Percentiles rank a stretch among this genome's conserved stretches.
Conservation (phyloP, 2,113 vertebrate species). For the Rhinoptilus africanus region DNA sequence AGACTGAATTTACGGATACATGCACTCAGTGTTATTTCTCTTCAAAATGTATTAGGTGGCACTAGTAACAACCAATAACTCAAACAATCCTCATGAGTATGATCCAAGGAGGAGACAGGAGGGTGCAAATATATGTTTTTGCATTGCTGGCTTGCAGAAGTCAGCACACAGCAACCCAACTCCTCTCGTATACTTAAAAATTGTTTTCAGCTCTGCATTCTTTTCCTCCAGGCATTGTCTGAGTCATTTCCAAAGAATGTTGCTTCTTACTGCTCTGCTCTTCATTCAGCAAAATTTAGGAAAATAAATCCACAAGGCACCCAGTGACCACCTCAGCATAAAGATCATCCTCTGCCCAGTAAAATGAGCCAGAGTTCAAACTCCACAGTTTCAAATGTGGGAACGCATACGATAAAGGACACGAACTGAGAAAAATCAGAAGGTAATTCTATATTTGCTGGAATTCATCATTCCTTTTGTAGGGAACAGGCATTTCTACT, state of each 20-base stretch:
- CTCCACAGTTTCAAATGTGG: neutral
- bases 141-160: neutral
- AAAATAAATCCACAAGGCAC: neutral
- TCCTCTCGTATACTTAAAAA: neutral
- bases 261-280: neutral
- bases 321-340: neutral
- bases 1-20: neutral
- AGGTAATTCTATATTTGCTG: neutral
- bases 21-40: neutral
- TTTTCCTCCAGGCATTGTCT: neutral
- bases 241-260: neutral
- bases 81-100: fast-evolving
- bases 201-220: neutral
- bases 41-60: neutral
- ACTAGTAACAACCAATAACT: neutral
- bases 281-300: neutral
- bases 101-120: neutral
- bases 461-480: neutral
- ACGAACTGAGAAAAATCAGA: neutral
- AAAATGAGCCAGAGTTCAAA: neutral
- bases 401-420: neutral
- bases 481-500: neutral
- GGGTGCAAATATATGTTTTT: neutral
- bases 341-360: neutral
- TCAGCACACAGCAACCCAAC: neutral